Conservation (phyloP, 2,888 invertebrate species). For the Philereme vetulata region DNA sequence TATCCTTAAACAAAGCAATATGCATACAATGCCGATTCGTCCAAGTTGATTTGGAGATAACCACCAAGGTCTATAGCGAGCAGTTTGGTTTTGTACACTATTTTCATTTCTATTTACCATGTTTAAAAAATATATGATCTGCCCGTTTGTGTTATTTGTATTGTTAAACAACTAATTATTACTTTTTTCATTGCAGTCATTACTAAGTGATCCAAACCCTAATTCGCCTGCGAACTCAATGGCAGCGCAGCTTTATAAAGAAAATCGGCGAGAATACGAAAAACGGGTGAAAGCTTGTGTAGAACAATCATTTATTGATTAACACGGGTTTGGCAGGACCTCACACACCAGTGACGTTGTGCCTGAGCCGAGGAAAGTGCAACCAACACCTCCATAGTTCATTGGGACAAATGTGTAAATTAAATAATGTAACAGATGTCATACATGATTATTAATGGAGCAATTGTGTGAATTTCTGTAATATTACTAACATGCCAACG, state of each 20-base stretch:
- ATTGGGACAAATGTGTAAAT: conserved; percentile 71
- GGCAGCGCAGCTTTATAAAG: conserved; percentile 99
- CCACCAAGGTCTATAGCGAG: too few species aligned
- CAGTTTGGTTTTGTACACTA: neutral
- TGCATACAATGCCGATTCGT: too few species aligned
- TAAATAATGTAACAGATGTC: conserved; percentile 43
- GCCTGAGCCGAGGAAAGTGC: conserved; percentile 39
- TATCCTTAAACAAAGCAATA: too few species aligned
- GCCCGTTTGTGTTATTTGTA: neutral
- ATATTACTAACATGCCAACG: conserved; percentile 28
- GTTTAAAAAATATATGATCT: neutral
- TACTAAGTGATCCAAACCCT: conserved; percentile 99
- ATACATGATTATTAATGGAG: conserved; percentile 41
- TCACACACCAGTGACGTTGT: conserved; percentile 52
- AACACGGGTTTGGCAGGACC: conserved; percentile 72
- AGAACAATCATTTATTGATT: conserved; percentile 99
- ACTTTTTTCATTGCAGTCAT: conserved; percentile 89
- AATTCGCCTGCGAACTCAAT: conserved; percentile 99
- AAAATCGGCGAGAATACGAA: conserved; percentile 99
- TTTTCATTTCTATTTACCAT: neutral
- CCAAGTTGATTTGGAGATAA: too few species aligned
- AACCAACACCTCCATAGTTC: conserved; percentile 65
- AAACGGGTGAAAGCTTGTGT: conserved; percentile 99
- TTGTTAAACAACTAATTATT: neutral
- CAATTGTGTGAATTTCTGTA: conserved; percentile 51